Base-by-base conservation (phyloP, 2,113 vertebrate genomes). In the Leucoraja erinaceus region DNA sequence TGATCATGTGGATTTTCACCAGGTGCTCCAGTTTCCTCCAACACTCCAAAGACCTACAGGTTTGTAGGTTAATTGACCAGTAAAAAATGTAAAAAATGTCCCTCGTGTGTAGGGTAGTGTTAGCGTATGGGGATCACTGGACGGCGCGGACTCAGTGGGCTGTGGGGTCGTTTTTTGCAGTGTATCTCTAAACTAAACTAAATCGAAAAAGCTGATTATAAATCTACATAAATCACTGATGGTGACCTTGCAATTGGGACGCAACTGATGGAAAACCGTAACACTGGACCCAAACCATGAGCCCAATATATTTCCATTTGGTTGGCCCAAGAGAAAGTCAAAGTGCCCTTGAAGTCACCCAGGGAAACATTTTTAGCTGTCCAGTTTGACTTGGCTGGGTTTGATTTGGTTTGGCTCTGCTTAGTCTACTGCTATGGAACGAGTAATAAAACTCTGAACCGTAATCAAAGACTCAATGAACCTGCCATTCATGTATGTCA, bases 401-500 rank as follows among this genome's bases (percentile, higher is more conserved):
- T 70, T 72, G 20, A 54, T 91, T 72, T 91, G 90, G 68, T 91
- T 91, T 91, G 90, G 90, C 68, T 91, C 68, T 28, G 33, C 38
- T 91, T 18, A 54, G 68, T 12, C 6, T 54, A 22, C 18, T 20
- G 12, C 68, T 25, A 11, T 91, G 90, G 68, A 91, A 91, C 33
- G 72, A 91, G 90, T 91, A 72, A 91, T 72, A 91, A 38, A 91
- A 91, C 68, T 25, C 90, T 20, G 25, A 61, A 4, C 63, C 54
- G 66, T 91, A 91, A 91, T 91, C 90, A 91, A 91, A 91, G 90
- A 18, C 10, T 68, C 66, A 91, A 31, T 91, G 90, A 91, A 91
- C 33, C 90, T 72, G 90, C 90, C 90, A 72, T 91, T 72, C 38
- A 72, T 47, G 33, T 54, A 91, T 72, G 68, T 72, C 90, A 91